A percentile compares a stretch with the other conserved stretches of the same genome.
Conservation (phyloP, 1,140 invertebrate genomes). For the Dinoponera quadriceps region DNA sequence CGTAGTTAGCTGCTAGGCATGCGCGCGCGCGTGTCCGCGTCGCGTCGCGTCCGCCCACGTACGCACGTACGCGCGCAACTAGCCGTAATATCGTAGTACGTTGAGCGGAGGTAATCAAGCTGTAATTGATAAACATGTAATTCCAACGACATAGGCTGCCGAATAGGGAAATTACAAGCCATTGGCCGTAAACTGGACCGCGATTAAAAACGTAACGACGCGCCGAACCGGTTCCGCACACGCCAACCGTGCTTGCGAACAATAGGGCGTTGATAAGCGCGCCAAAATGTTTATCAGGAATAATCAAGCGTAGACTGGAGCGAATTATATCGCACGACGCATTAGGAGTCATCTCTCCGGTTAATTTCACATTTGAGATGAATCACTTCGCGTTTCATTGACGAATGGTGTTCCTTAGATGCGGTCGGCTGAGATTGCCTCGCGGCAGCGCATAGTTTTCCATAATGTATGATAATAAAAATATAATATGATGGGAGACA, state of each 20-base stretch:
- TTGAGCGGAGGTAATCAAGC: constrained; percentile 67
- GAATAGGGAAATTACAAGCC: constrained; percentile 62
- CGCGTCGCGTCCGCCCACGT: no score
- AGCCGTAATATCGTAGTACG: constrained; percentile 49
- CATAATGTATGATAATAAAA: no score
- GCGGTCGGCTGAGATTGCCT: not conserved
- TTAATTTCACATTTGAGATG: not conserved
- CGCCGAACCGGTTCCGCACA: not conserved
- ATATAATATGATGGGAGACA: no score
- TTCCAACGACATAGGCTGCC: constrained; percentile 57
- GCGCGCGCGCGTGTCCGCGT: not conserved
- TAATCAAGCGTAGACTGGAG: not conserved
- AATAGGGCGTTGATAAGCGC: constrained; percentile 23
- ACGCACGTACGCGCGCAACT: constrained; percentile 44
- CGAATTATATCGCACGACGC: not conserved
- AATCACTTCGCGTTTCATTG: no score
- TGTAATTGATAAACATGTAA: constrained; percentile 73
- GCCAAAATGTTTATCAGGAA: constrained; percentile 22
- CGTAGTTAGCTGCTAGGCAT: constrained; percentile 60
- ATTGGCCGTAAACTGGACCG: constrained; percentile 34
- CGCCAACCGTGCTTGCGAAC: not conserved
- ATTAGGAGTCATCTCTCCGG: not conserved
- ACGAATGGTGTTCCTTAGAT: no score
- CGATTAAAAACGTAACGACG: constrained; percentile 50
- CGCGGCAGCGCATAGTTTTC: no score